phyloP scores from a whole-genome alignment of 1,140 invertebrate genomes.

The Drosophila nasuta region DNA sequence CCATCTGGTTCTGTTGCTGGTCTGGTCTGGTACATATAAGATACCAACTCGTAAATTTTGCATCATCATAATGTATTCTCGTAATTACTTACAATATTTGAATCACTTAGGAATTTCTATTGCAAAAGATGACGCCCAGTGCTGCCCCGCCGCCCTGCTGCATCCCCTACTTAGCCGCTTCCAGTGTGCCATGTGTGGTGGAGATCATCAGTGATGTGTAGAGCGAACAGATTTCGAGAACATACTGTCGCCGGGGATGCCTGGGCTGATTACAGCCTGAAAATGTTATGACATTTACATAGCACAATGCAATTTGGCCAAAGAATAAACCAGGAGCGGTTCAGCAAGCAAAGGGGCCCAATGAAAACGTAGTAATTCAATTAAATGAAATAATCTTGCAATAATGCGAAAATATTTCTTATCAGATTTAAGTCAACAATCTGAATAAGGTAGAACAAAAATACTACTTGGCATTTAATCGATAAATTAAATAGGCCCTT shows the following conservation, averaged over 20 bases:
- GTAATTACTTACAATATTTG: constrained; percentile 83
- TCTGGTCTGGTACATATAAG: background rate
- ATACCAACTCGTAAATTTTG: constrained; percentile 76
- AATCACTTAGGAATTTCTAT: constrained; percentile 76
- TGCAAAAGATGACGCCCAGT: constrained; percentile 57
- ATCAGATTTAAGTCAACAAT: too few species aligned
- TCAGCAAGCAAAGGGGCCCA: background rate
- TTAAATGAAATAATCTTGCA: background rate
- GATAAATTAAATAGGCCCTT: background rate
- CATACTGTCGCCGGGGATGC: constrained; percentile 14
- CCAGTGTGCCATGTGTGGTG: constrained; percentile 43
- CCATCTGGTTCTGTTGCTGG: constrained; percentile 16
- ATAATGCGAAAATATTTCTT: too few species aligned
- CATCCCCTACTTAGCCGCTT: constrained; percentile 14
- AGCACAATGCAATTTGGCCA: constrained; percentile 41
- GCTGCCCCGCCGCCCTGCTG: background rate
- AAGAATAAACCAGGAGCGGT: constrained; percentile 55
- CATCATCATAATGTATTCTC: constrained; percentile 83
- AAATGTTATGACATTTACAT: constrained; percentile 80
- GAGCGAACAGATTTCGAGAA: constrained; percentile 51
- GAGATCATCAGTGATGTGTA: constrained; percentile 77
- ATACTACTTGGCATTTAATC: background rate
- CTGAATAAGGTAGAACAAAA: too few species aligned
- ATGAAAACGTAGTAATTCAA: background rate
- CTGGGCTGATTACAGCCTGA: constrained; percentile 66